Evolutionary conservation across 2,888 invertebrate species (phyloP), one percentile per base, ranked within the genome.

Genomic region (Chloroclystis v-ata): DNA sequence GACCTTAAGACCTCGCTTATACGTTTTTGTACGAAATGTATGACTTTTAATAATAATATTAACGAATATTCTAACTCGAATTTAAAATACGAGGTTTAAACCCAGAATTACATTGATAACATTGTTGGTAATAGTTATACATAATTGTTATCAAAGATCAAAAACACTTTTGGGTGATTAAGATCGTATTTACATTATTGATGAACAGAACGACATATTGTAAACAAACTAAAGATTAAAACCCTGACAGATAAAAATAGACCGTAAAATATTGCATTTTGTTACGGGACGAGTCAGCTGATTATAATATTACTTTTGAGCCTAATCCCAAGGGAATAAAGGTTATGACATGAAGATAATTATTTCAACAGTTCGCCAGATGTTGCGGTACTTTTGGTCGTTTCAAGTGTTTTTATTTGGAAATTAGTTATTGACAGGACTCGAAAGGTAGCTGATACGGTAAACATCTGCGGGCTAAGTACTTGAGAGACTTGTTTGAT

Each of bases 171-270:
- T n/a, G n/a, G n/a, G n/a, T n/a, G n/a, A n/a, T n/a, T n/a, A n/a
- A n/a, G n/a, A n/a, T n/a, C n/a, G n/a, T n/a, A n/a, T n/a, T n/a
- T n/a, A n/a, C n/a, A n/a, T n/a, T 39, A 28, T 26, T 13, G 24
- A 47, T 52, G 52, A 49, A 55, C 47, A 52, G 12, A 43, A 14
- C 37, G 43, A 43, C 39, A 63, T 49, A 56, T 61, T 57, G 47
- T 60, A 64, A 66, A 58, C 61, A 63, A 57, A 57, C 56, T 59
- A 49, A 47, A 53, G 54, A 62, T 60, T 66, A 58, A 67, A 56
- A 62, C 44, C 52, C 54, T n/a, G 61, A 64, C 61, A 62, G 59
- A 60, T 57, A 63, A 65, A 61, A 56, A 62, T 60, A 67, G 59
- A 55, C 55, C 42, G 54, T 47, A 53, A 67, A 57, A 51, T 49